These are phyloP conservation scores for Caenorhabditis elegans DNA, from an alignment of 1,140 invertebrate species.

Conservation along the genomic window DNA sequence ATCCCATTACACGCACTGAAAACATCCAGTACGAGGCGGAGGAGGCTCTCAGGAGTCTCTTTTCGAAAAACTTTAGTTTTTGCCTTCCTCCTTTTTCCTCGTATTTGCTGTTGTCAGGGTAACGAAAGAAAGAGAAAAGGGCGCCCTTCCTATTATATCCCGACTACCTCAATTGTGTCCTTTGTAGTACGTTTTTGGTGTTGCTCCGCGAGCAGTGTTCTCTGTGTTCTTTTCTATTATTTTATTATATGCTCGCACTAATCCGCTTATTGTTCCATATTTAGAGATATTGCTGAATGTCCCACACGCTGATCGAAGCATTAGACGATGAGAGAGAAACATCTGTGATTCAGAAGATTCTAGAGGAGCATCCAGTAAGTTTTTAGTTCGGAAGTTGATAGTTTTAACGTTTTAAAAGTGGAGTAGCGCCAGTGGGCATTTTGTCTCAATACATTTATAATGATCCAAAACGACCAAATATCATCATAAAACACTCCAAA, in stretches of 20 bases:
- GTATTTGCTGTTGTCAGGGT: background rate
- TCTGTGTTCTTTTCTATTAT: too few relatives aligned
- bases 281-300: background rate
- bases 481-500: too few relatives aligned
- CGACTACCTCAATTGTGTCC: background rate
- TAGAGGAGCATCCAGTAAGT: background rate
- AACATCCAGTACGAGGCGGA: too few relatives aligned
- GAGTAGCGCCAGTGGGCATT: too few relatives aligned
- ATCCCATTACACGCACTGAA: background rate
- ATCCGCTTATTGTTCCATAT: background rate
- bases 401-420: too few relatives aligned
- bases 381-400: too few relatives aligned
- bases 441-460: too few relatives aligned
- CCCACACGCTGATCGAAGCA: background rate
- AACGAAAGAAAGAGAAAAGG: background rate
- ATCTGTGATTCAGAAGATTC: background rate
- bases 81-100: background rate
- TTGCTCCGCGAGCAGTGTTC: too few relatives aligned
- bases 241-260: background rate
- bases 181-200: background rate
- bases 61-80: conserved; percentile 13
- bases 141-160: background rate
- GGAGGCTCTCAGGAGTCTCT: background rate
- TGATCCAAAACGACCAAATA: too few relatives aligned
- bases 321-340: background rate